Evolutionary conservation across 1,140 invertebrate species (phyloP).

Genomic region (Caerostris extrusa): DNA sequence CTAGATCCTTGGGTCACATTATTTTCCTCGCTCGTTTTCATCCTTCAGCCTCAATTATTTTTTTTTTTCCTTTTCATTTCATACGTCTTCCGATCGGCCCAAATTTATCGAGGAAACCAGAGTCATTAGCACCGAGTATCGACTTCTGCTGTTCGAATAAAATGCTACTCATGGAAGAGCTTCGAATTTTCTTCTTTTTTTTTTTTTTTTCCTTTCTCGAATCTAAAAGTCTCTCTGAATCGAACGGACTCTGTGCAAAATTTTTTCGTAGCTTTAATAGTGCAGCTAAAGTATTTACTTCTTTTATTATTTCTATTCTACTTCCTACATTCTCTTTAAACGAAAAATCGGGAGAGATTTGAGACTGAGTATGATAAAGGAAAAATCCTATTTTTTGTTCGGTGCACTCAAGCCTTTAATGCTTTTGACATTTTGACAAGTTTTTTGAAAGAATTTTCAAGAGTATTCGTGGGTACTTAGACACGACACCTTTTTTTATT

Average conservation of each 20-base stretch:
- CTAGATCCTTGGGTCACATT: background rate
- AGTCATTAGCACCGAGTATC: slow-evolving; percentile 37
- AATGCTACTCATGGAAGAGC: background rate
- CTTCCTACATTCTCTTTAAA: background rate
- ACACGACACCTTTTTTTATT: background rate
- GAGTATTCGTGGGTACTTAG: slow-evolving; percentile 9
- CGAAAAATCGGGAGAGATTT: background rate
- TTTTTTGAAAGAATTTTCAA: slow-evolving; percentile 28
- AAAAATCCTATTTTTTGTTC: background rate
- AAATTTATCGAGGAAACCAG: slow-evolving; percentile 23
- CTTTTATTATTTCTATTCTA: slow-evolving; percentile 11
- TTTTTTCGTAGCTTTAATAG: background rate
- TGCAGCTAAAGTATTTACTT: background rate
- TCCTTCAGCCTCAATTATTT: slow-evolving; percentile 17
- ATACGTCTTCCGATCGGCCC: background rate
- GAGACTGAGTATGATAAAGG: background rate
- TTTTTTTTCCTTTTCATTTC: background rate
- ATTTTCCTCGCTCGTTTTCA: background rate
- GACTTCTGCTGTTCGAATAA: background rate
- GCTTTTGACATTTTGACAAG: slow-evolving; percentile 46
- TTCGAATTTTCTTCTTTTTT: background rate
- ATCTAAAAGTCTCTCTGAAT: background rate
- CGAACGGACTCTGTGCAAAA: background rate
- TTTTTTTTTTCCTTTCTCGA: background rate
- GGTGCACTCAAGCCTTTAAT: slow-evolving; percentile 37